Percentiles rank a stretch among this genome's conserved stretches.
phyloP scores from a whole-genome alignment of 2,113 vertebrate species.

The Toxotes jaculatrix region DNA sequence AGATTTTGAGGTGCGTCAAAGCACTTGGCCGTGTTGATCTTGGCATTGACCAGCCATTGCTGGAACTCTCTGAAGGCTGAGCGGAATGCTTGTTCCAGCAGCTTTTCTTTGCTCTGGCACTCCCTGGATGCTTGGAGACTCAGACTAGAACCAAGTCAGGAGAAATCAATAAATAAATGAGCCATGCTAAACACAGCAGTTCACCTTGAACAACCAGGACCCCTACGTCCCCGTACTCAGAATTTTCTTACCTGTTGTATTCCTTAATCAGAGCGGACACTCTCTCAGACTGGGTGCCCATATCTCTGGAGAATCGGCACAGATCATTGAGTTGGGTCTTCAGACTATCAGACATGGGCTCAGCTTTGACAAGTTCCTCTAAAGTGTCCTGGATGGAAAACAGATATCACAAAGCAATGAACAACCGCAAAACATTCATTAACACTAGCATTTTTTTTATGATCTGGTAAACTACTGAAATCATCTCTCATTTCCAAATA shows the following conservation, averaged over 20 bases:
- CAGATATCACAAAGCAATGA: background rate
- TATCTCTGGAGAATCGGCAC: conserved; percentile 94
- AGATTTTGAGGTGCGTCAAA: conserved; percentile 93
- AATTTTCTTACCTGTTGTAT: conserved; percentile 90
- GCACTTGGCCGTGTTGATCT: conserved; percentile 94
- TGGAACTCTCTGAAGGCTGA: conserved; percentile 92
- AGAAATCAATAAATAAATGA: background rate
- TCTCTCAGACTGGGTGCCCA: conserved; percentile 89
- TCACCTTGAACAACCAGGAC: background rate
- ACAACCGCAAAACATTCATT: background rate
- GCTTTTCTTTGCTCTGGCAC: conserved; percentile 94
- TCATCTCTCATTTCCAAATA: background rate
- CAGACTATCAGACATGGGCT: conserved; percentile 89
- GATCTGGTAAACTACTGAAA: background rate
- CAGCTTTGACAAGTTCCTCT: conserved; percentile 89
- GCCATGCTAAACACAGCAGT: background rate
- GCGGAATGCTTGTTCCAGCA: conserved; percentile 92
- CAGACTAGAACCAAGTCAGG: conserved; percentile 81
- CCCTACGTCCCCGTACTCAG: background rate
- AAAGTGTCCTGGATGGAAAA: conserved; percentile 86
- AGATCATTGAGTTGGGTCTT: conserved; percentile 95
- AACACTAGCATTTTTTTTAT: background rate
- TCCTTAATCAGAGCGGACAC: conserved; percentile 95
- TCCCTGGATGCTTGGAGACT: conserved; percentile 92
- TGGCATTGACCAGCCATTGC: conserved; percentile 95